These are phyloP conservation scores for Porites divaricata DNA, from an alignment of 92 coral and sea anemone genomes.

Conservation along the genomic window DNA sequence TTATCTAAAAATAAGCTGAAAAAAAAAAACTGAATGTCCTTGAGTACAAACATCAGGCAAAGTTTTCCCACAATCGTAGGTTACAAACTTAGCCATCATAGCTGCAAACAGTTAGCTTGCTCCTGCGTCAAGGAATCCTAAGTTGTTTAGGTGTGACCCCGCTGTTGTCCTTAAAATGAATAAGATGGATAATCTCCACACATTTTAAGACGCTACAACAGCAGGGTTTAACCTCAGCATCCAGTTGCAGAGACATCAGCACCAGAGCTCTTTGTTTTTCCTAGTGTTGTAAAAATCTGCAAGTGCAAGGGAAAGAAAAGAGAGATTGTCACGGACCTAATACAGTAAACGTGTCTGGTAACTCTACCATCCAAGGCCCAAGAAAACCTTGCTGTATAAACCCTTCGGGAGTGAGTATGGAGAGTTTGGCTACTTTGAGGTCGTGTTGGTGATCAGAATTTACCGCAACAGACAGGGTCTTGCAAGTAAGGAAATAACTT, in stretches of 20 bases:
- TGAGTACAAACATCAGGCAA: conserved; percentile 55
- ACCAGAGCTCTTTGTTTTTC: conserved; percentile 87
- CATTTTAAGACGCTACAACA: conserved; percentile 58
- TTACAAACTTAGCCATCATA: conserved; percentile 84
- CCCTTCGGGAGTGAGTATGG: too few relatives aligned
- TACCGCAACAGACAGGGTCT: too few relatives aligned
- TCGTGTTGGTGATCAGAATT: too few relatives aligned
- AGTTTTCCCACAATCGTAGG: conserved; percentile 73
- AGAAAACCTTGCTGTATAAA: too few relatives aligned
- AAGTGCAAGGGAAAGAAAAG: not conserved
- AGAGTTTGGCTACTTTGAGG: too few relatives aligned
- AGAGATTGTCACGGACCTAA: not conserved
- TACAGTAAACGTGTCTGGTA: not conserved
- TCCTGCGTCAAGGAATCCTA: conserved; percentile 23
- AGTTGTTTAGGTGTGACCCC: conserved; percentile 47
- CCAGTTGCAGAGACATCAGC: conserved; percentile 74
- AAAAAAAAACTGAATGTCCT: conserved; percentile 1
- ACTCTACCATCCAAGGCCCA: too few relatives aligned
- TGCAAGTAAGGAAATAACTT: too few relatives aligned
- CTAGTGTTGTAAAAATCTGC: conserved; percentile 87
- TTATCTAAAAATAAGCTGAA: not conserved
- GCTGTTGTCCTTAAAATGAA: conserved; percentile 73
- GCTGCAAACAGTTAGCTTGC: conserved; percentile 34
- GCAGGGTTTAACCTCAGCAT: conserved; percentile 99
- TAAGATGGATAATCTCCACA: not conserved